Conservation (phyloP, 2,797 vertebrate species). For the Malacoctenus gilli region DNA sequence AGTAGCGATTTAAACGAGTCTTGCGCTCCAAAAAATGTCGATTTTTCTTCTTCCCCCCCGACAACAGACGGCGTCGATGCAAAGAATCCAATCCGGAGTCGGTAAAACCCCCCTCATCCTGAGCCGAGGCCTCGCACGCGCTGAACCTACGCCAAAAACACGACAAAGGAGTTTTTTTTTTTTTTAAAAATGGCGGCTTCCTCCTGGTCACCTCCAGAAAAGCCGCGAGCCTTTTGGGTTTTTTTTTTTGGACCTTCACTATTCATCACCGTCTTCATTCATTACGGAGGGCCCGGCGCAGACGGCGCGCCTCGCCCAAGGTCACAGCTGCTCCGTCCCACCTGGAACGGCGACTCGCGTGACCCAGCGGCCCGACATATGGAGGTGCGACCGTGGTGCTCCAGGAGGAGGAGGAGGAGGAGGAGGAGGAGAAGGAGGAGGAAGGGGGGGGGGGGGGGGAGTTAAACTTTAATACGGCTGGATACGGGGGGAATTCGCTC, state of each 20-base stretch:
- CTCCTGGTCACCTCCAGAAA: conserved; percentile 59
- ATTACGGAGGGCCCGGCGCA: conserved; percentile 49
- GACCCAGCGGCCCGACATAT: conserved; percentile 64
- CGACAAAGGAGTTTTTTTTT: not conserved
- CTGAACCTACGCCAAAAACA: conserved; percentile 1
- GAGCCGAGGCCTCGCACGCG: conserved; percentile 3
- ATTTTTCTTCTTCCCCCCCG: not conserved
- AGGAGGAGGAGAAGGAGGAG: too few relatives aligned
- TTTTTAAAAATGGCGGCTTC: conserved; percentile 16
- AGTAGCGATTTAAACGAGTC: too few relatives aligned
- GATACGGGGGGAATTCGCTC: conserved; percentile 52
- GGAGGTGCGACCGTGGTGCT: conserved; percentile 53
- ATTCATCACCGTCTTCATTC: conserved; percentile 75
- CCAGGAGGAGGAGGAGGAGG: too few relatives aligned
- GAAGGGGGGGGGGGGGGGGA: too few relatives aligned
- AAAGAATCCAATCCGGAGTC: not conserved
- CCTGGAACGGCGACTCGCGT: conserved; percentile 56
- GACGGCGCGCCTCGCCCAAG: conserved; percentile 55
- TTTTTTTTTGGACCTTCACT: too few relatives aligned
- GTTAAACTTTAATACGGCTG: conserved; percentile 67
- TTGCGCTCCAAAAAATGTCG: not conserved
- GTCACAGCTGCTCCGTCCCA: conserved; percentile 75
- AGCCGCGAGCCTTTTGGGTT: conserved; percentile 48
- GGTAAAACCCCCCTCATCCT: conserved; percentile 2
- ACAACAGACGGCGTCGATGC: not conserved